These are phyloP conservation scores for Eledona agricola DNA, from an alignment of 2,888 invertebrate species.

Conservation along the genomic window DNA sequence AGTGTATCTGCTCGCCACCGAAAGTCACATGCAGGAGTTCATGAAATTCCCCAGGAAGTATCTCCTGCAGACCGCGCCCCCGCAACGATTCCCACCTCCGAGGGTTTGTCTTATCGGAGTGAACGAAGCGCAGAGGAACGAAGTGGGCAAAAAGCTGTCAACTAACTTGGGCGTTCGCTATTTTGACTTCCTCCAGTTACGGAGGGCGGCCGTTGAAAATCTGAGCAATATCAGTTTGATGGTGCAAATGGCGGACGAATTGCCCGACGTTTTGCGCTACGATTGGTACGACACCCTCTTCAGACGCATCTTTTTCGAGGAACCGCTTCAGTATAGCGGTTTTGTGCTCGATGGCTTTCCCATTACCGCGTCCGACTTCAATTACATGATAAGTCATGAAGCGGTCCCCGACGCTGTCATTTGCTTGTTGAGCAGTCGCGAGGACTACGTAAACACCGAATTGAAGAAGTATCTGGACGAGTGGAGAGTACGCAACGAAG, in stretches of 20 bases:
- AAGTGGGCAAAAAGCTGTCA: conserved; percentile 64
- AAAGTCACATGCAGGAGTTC: conserved; percentile 65
- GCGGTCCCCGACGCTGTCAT: conserved; percentile 70
- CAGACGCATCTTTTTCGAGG: conserved; percentile 65
- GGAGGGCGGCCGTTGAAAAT: not conserved
- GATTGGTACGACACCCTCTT: conserved; percentile 50
- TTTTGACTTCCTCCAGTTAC: conserved; percentile 61
- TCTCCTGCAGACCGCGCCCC: conserved; percentile 63
- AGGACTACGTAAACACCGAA: conserved; percentile 46
- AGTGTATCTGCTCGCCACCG: conserved; percentile 66
- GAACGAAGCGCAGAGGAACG: conserved; percentile 66
- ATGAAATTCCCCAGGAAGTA: conserved; percentile 64
- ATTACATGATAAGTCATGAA: conserved; percentile 64
- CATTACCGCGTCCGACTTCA: conserved; percentile 63
- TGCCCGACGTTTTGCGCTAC: conserved; percentile 8
- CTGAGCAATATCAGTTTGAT: conserved; percentile 5
- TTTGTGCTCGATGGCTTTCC: conserved; percentile 73
- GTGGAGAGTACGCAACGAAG: conserved; percentile 60
- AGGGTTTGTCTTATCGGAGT: conserved; percentile 69
- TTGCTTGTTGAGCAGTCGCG: conserved; percentile 60
- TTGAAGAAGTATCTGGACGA: conserved; percentile 45
- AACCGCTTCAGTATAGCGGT: conserved; percentile 64
- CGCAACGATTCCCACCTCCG: conserved; percentile 62
- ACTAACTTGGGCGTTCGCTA: conserved; percentile 67
- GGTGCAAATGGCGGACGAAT: not conserved